Conservation (phyloP, 2,113 vertebrate species). For the Numida meleagris region DNA sequence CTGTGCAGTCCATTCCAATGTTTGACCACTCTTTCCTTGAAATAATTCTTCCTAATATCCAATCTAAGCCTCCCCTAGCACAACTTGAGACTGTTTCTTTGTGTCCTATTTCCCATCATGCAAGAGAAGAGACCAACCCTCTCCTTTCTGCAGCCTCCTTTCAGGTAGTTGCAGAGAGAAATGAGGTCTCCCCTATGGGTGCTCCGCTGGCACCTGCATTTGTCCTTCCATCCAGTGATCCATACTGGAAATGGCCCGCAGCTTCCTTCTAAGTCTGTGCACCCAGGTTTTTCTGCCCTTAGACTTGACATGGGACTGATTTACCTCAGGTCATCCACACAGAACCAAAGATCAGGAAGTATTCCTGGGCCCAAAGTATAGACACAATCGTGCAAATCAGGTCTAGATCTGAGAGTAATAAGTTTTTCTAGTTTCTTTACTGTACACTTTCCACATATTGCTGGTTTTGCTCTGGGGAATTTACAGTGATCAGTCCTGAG, state of each 20-base stretch:
- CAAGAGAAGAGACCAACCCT: not conserved
- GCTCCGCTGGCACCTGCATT: accelerated
- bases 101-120: not conserved
- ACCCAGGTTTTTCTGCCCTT: not conserved
- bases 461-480: not conserved
- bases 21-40: not conserved
- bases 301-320: not conserved
- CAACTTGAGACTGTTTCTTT: not conserved
- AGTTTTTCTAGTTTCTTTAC: not conserved
- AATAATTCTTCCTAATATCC: not conserved
- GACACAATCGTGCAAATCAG: not conserved
- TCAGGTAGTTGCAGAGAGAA: not conserved
- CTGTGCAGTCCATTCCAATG: not conserved
- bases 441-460: not conserved
- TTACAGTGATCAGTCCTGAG: not conserved
- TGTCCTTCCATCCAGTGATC: not conserved
- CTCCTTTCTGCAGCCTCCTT: not conserved
- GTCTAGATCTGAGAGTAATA: not conserved
- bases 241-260: not conserved
- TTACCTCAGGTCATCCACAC: not conserved
- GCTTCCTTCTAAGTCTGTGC: not conserved
- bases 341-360: not conserved
- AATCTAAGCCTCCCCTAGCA: not conserved
- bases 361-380: not conserved
- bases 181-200: not conserved